phyloP scores from a whole-genome alignment of 1,140 invertebrate species.

The Cecropterus lyciades region DNA sequence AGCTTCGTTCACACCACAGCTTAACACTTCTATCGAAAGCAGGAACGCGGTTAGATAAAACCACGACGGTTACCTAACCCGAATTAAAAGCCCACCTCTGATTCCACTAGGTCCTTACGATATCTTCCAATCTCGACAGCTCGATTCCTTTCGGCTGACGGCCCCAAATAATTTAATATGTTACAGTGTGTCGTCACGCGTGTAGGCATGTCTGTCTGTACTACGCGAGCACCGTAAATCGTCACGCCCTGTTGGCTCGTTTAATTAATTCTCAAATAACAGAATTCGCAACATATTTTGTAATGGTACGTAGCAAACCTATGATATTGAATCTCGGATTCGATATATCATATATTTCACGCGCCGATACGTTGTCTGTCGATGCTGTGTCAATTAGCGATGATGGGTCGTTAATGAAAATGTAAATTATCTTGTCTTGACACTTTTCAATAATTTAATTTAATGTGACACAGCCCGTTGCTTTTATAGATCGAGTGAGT shows the following conservation, averaged over 20 bases:
- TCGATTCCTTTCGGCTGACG: constrained; percentile 43
- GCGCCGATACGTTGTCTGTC: too few species aligned
- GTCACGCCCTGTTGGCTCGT: constrained; percentile 68
- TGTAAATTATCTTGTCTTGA: too few species aligned
- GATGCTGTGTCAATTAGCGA: too few species aligned
- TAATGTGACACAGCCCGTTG: too few species aligned
- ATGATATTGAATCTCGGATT: constrained; percentile 5
- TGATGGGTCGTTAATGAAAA: too few species aligned
- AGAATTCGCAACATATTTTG: constrained; percentile 57
- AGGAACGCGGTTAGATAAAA: too few species aligned
- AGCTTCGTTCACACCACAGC: too few species aligned
- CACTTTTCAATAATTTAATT: too few species aligned
- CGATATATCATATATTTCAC: too few species aligned
- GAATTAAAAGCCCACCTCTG: constrained; percentile 13
- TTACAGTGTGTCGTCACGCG: constrained; percentile 72
- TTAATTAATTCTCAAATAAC: constrained; percentile 79
- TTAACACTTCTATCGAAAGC: too few species aligned
- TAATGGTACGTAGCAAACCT: constrained; percentile 17
- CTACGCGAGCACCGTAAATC: constrained; percentile 64
- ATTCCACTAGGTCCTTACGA: constrained; percentile 17
- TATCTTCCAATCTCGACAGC: constrained; percentile 27
- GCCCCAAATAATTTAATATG: constrained; percentile 73
- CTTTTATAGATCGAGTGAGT: too few species aligned
- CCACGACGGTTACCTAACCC: background rate
- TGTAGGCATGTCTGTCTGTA: constrained; percentile 64